These are phyloP conservation scores for Rhea americana DNA, from an alignment of 2,113 vertebrate species.

Conservation along the genomic window DNA sequence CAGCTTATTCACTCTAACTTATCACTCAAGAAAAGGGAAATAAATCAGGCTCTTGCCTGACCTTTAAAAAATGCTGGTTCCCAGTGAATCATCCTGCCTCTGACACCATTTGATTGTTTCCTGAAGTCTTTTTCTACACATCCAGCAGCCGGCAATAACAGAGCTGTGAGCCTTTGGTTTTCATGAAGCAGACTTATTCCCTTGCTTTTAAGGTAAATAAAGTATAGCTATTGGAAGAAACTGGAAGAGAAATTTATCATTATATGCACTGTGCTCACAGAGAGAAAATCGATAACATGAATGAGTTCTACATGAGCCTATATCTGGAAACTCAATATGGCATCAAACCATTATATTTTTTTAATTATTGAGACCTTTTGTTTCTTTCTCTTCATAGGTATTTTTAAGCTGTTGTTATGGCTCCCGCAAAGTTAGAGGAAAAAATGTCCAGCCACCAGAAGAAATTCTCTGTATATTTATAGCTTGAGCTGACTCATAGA, in stretches of 20 bases:
- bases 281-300: background rate
- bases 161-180: background rate
- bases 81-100: conserved; percentile 27
- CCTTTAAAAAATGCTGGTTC: conserved; percentile 42
- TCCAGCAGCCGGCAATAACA: background rate
- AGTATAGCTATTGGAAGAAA: background rate
- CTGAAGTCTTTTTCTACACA: background rate
- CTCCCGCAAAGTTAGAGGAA: background rate
- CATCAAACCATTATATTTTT: background rate
- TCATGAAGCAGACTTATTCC: background rate
- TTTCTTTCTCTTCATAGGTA: background rate
- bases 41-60: conserved; percentile 26
- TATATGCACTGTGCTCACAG: background rate
- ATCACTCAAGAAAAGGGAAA: conserved; percentile 43
- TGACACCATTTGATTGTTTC: conserved; percentile 5
- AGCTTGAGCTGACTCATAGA: background rate
- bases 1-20: conserved; percentile 14
- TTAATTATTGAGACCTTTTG: background rate
- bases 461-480: background rate
- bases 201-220: conserved; percentile 21
- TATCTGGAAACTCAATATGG: background rate
- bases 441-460: background rate
- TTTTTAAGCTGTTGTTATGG: background rate
- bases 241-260: conserved; percentile 3
- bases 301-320: background rate